phyloP scores from a whole-genome alignment of 2,113 vertebrate species.

The Aspidoscelis tigris region DNA sequence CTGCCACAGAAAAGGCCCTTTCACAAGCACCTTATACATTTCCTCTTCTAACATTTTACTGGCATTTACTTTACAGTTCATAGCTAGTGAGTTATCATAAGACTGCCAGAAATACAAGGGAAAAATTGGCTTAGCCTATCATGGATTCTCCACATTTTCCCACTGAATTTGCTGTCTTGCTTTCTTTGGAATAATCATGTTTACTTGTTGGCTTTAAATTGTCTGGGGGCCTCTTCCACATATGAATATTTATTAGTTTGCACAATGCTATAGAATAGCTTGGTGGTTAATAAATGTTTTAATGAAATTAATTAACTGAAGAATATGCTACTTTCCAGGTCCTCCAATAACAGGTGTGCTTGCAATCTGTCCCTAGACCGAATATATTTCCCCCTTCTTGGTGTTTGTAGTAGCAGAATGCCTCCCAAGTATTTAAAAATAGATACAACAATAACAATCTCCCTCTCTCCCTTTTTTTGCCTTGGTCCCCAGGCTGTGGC shows the following conservation, averaged over 20 bases:
- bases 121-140: accelerated
- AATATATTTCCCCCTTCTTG: slow-evolving; percentile 52
- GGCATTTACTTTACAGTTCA: neutral
- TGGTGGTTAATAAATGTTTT: neutral
- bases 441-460: slow-evolving; percentile 69
- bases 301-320: neutral
- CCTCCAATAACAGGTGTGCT: slow-evolving; percentile 50
- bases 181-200: too few relatives aligned
- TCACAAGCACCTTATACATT: too few relatives aligned
- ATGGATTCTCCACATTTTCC: slow-evolving; percentile 34
- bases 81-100: neutral
- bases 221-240: too few relatives aligned
- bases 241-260: neutral
- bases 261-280: neutral
- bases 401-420: slow-evolving; percentile 65
- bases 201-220: too few relatives aligned
- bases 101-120: neutral
- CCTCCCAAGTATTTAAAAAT: slow-evolving; percentile 72
- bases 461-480: slow-evolving; percentile 39
- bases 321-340: neutral
- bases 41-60: neutral
- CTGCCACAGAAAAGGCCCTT: too few relatives aligned
- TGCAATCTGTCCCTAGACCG: slow-evolving; percentile 60
- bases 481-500: slow-evolving; percentile 49
- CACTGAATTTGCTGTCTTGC: neutral